phyloP scores from a whole-genome alignment of 1,140 invertebrate species.

The Brachionus angularis region DNA sequence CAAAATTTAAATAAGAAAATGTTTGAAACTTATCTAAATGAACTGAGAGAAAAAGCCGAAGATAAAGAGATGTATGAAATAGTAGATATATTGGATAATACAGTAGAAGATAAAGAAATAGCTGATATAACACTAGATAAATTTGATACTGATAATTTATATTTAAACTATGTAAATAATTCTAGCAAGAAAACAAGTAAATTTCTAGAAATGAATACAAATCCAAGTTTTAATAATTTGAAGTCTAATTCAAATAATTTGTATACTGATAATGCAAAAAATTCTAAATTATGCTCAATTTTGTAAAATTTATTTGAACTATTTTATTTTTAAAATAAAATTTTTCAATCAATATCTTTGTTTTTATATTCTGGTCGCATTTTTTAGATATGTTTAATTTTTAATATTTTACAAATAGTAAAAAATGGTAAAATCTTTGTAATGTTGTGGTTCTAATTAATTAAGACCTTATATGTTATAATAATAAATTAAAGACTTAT shows the following conservation, averaged over 20 bases:
- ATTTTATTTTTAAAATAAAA: not conserved
- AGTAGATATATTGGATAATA: conserved; percentile 36
- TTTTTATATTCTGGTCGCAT: not conserved
- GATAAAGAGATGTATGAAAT: conserved; percentile 31
- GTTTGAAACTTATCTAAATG: not conserved
- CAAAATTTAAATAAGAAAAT: not conserved
- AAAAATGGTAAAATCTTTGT: too few relatives aligned
- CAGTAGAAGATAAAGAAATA: conserved; percentile 37
- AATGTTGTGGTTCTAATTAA: too few relatives aligned
- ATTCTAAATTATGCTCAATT: conserved; percentile 30
- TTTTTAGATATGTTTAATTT: too few relatives aligned
- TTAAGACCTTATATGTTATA: too few relatives aligned
- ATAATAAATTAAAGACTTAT: too few relatives aligned
- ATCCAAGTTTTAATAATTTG: not conserved
- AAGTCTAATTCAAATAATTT: not conserved
- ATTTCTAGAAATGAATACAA: not conserved
- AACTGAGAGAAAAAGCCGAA: conserved; percentile 35
- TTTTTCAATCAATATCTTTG: not conserved
- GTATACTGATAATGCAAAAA: not conserved
- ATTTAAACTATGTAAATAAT: not conserved
- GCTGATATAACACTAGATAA: conserved; percentile 14
- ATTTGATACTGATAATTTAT: too few relatives aligned
- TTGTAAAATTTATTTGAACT: not conserved
- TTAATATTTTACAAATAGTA: too few relatives aligned
- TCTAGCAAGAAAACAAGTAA: not conserved